phyloP scores from a whole-genome alignment of 2,888 invertebrate species.

The Drosophila colorata region DNA sequence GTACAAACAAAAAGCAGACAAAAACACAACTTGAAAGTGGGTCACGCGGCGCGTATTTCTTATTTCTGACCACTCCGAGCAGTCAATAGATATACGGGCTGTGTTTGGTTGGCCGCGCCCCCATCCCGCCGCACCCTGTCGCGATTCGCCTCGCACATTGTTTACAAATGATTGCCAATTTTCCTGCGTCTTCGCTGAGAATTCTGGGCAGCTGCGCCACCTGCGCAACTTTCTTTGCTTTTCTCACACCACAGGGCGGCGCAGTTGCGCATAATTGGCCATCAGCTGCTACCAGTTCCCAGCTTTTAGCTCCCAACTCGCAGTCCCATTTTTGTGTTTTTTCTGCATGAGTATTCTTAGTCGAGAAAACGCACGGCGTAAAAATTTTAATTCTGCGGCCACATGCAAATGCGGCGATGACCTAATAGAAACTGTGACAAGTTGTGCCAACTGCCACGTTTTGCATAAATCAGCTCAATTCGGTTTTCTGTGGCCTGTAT shows the following conservation, averaged over 20 bases:
- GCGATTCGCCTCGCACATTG: constrained; percentile 65
- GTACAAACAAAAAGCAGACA: constrained; percentile 40
- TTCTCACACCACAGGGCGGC: constrained; percentile 47
- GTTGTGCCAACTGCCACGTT: constrained; percentile 70
- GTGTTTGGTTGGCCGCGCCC: constrained; percentile 14
- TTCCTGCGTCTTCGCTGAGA: constrained; percentile 36
- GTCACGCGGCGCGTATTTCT: constrained; percentile 75
- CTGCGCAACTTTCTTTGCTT: constrained; percentile 72
- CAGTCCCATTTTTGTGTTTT: constrained; percentile 13
- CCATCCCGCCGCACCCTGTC: constrained; percentile 23
- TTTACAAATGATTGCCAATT: constrained; percentile 80
- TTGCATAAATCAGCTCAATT: constrained; percentile 73
- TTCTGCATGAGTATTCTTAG: constrained; percentile 10
- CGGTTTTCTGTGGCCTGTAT: constrained; percentile 15
- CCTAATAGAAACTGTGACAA: constrained; percentile 78
- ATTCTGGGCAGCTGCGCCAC: constrained; percentile 37
- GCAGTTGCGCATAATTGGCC: constrained; percentile 34
- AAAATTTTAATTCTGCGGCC: constrained; percentile 47
- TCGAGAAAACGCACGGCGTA: constrained; percentile 43
- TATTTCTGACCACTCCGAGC: constrained; percentile 65
- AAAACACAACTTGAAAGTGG: constrained; percentile 73
- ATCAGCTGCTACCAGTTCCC: constrained; percentile 35
- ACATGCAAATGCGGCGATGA: constrained; percentile 75
- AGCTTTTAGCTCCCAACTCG: background rate
- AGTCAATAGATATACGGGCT: constrained; percentile 57